Base-by-base conservation (phyloP, 1,140 invertebrate species). In the Yoshiicerus persimilis region DNA sequence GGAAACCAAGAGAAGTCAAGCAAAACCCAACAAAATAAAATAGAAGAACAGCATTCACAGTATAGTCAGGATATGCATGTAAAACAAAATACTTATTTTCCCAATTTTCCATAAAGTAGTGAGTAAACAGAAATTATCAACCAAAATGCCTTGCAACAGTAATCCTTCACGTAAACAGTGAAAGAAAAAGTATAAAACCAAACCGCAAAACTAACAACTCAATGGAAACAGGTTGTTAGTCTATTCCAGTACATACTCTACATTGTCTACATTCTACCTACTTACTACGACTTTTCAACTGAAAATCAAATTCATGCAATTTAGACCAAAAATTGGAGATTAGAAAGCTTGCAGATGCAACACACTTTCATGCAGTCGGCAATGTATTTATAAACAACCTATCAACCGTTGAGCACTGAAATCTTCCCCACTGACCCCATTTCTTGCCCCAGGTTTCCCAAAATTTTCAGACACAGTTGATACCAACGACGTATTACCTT, bases 401-500 rank as follows among this genome's bases (percentile, higher is more conserved):
- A 90, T 32, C 86, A 88, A 87, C 39, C 80, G 87, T 75, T 87
- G 87, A 41, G 34, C 77, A 77, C 56, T 80, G 75, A 80, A 80
- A 80, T 80, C 75, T 13, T 80, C 75, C 75, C 75, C 75, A 80
- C 75, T 80, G 75, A 80, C 86, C 32, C 85, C 77, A 89, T 87
- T 86, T 88, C 90, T 90, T 86, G 86, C 83, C 70, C 80, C 84
- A 36, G 80, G 56, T 66, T 86, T 87, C 36, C 89, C 89, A 77
- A 87, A 87, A 56, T 87, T 77, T 30, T 87, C 89, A 27, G 56
- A 27, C 9, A 80, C 56, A 41, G 34, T 62, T 80, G 75, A 80
- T 80, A 80, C 34, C n/a, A 32, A 80, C 9, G 75, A 36, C n/a
- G 16, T 11, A 84, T 94, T 93, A 97, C 96, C 96, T 92, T 95